Conservation (phyloP, 1,140 invertebrate genomes). For the Phenacoccus solenopsis region DNA sequence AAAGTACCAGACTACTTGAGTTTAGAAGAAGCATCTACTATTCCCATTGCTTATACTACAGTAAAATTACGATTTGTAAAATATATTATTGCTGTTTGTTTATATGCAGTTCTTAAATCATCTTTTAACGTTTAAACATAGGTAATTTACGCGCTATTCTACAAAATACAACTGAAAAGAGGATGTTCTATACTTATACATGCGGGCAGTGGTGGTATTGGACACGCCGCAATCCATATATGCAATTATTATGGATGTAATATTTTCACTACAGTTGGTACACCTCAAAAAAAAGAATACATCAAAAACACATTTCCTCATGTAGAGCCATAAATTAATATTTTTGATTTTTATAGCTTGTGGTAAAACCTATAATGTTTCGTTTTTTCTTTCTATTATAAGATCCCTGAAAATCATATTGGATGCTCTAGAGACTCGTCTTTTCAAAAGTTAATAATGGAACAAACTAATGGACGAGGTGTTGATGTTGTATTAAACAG, state of each 20-base stretch:
- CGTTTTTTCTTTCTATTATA: no score
- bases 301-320: conserved; percentile 50
- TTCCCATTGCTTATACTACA: conserved; percentile 85
- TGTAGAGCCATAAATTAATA: no score
- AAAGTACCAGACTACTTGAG: conserved; percentile 75
- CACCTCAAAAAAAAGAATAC: conserved; percentile 53
- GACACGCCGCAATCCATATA: conserved; percentile 62
- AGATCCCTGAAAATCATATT: conserved; percentile 50
- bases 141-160: conserved; percentile 60
- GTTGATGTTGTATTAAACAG: conserved; percentile 70
- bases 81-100: no score
- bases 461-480: conserved; percentile 46
- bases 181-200: conserved; percentile 58
- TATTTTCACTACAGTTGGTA: conserved; percentile 58
- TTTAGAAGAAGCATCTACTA: conserved; percentile 80
- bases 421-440: conserved; percentile 54
- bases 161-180: conserved; percentile 40
- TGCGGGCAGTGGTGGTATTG: conserved; percentile 59
- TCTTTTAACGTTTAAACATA: no score
- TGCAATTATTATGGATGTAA: conserved; percentile 49
- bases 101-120: no score
- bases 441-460: conserved; percentile 56
- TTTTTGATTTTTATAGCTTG: no score
- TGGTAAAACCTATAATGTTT: no score
- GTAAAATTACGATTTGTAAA: conserved; percentile 32